Conservation (phyloP, 2,113 vertebrate species). For the Azemiops feae region DNA sequence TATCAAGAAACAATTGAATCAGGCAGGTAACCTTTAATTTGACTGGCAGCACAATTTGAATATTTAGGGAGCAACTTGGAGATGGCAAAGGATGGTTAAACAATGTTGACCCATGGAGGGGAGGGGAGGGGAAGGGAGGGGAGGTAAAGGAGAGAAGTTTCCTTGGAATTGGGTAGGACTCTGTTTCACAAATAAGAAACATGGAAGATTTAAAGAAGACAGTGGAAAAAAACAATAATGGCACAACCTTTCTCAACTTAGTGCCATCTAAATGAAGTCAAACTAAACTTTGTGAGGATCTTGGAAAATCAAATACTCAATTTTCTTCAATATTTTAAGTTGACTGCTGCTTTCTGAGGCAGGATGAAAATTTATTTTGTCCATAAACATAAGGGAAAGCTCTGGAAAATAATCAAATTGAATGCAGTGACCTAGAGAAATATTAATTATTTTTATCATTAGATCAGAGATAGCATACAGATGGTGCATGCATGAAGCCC, state of each 20-base stretch:
- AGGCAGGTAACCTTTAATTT: background rate
- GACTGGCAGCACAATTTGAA: background rate
- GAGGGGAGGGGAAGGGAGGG: background rate
- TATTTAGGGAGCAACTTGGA: background rate
- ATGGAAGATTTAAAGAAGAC: background rate
- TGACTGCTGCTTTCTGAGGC: background rate
- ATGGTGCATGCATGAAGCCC: background rate
- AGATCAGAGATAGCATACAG: background rate
- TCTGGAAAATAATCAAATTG: background rate
- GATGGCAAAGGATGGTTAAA: background rate
- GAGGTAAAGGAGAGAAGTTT: background rate
- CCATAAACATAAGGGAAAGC: background rate
- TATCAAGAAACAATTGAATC: background rate
- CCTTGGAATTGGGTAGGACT: background rate
- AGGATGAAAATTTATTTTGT: background rate
- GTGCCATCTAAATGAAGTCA: background rate
- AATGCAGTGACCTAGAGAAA: constrained; percentile 15
- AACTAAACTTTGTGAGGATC: background rate
- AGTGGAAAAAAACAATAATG: background rate
- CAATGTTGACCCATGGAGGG: background rate
- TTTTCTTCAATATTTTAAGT: background rate
- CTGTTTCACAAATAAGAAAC: background rate
- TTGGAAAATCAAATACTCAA: background rate
- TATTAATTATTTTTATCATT: background rate
- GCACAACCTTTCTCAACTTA: background rate